Conservation (phyloP, 2,888 invertebrate genomes). For the Entomobrya multifasciata region DNA sequence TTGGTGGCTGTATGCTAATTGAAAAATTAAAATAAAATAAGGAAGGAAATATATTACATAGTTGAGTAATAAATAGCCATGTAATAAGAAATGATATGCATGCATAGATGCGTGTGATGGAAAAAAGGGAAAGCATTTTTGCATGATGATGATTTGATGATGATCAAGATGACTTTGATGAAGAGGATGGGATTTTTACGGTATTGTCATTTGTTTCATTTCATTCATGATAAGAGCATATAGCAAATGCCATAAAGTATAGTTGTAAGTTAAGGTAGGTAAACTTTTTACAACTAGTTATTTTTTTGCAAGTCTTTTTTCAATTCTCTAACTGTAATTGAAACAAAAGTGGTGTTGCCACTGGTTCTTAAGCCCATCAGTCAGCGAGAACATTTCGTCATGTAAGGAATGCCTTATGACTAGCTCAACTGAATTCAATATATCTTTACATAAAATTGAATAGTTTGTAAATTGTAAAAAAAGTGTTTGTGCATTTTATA, state of each 20-base stretch:
- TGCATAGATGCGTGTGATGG: too few species aligned
- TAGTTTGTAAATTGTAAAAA: too few species aligned
- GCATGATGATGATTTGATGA: not conserved
- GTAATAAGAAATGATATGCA: too few species aligned
- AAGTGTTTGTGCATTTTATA: too few species aligned
- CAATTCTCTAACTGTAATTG: slow-evolving; percentile 55
- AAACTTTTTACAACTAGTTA: too few species aligned
- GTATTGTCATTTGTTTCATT: slow-evolving; percentile 45
- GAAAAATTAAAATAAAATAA: slow-evolving; percentile 62
- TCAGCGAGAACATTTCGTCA: too few species aligned
- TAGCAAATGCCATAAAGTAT: not conserved
- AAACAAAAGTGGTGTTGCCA: slow-evolving; percentile 45
- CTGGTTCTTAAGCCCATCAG: too few species aligned
- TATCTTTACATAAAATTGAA: too few species aligned
- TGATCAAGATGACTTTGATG: slow-evolving; percentile 58
- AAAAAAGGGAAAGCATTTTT: slow-evolving; percentile 65
- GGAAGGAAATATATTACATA: slow-evolving; percentile 61
- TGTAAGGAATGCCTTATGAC: too few species aligned
- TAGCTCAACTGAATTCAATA: too few species aligned
- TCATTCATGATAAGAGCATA: slow-evolving; percentile 9
- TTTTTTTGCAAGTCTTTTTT: too few species aligned
- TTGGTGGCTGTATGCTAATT: slow-evolving; percentile 65
- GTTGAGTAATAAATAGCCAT: slow-evolving; percentile 5
- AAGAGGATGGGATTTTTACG: slow-evolving; percentile 51
- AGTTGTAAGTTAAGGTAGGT: too few species aligned